Percentiles rank a stretch among this genome's conserved stretches.
Conservation (phyloP, 2,113 vertebrate species). For the Isurus oxyrinchus region DNA sequence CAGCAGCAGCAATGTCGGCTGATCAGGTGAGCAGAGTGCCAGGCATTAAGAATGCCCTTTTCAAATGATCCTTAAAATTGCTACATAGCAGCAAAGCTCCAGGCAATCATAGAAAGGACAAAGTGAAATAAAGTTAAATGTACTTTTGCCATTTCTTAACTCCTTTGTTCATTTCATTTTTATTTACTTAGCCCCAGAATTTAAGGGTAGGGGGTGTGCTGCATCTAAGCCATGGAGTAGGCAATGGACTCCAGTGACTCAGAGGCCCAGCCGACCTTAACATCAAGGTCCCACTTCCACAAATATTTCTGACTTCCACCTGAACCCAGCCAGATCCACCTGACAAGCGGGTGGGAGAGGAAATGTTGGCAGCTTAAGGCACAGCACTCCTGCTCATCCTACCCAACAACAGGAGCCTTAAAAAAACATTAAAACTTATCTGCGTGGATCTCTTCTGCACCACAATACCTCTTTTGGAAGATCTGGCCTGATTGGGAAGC, state of each 20-base stretch:
- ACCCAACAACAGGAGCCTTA: neutral
- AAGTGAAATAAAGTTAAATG: neutral
- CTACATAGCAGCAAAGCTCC: neutral
- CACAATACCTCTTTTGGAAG: neutral
- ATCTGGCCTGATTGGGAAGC: neutral
- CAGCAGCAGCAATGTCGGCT: neutral
- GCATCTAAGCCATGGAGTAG: neutral
- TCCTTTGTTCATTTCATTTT: neutral
- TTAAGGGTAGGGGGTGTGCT: neutral
- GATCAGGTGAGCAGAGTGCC: neutral
- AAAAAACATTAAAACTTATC: neutral
- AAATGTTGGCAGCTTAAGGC: neutral
- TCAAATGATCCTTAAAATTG: neutral
- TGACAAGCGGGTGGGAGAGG: neutral
- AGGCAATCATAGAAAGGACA: neutral
- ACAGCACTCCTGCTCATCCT: neutral
- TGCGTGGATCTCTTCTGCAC: neutral
- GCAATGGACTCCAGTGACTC: neutral
- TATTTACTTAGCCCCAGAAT: neutral
- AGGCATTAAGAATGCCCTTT: neutral
- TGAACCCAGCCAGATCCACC: neutral
- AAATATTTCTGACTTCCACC: too few species aligned
- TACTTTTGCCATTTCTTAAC: neutral
- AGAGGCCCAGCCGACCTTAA: neutral
- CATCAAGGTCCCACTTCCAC: neutral